These are phyloP conservation scores for Myotis findleyi DNA, from an alignment of 2,797 vertebrate genomes.

Conservation along the genomic window DNA sequence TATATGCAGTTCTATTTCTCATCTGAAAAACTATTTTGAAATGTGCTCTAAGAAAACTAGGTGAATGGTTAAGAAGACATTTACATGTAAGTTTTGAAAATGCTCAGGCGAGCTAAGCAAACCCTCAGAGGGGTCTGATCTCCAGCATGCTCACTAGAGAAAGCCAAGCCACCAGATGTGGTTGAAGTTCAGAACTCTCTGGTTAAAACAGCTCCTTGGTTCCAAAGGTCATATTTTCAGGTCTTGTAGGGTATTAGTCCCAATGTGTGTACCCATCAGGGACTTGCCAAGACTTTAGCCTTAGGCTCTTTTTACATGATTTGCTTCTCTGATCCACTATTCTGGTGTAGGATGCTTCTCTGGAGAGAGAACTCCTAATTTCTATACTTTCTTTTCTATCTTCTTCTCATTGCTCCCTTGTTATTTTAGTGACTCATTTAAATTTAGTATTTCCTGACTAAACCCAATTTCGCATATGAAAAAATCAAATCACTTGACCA, in stretches of 20 bases:
- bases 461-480: background rate
- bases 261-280: too few relatives aligned
- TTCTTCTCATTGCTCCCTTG: background rate
- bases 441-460: background rate
- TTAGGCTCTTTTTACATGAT: background rate
- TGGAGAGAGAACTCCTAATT: background rate
- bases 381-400: background rate
- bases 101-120: fast-evolving
- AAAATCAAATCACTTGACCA: background rate
- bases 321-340: background rate
- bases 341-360: background rate
- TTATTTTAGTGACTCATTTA: background rate
- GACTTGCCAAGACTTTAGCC: background rate
- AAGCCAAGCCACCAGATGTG: background rate
- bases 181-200: background rate
- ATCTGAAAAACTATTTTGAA: background rate
- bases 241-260: background rate
- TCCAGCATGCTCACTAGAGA: fast-evolving
- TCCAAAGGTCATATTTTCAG: background rate
- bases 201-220: background rate
- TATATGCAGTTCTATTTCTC: background rate
- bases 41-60: background rate
- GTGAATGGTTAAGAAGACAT: background rate
- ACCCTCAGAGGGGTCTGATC: background rate
- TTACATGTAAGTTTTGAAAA: background rate